A percentile compares a stretch with the other conserved stretches of the same genome.
These are phyloP conservation scores for Allophyes oxyacanthae DNA, from an alignment of 2,888 invertebrate species.

Conservation along the genomic window DNA sequence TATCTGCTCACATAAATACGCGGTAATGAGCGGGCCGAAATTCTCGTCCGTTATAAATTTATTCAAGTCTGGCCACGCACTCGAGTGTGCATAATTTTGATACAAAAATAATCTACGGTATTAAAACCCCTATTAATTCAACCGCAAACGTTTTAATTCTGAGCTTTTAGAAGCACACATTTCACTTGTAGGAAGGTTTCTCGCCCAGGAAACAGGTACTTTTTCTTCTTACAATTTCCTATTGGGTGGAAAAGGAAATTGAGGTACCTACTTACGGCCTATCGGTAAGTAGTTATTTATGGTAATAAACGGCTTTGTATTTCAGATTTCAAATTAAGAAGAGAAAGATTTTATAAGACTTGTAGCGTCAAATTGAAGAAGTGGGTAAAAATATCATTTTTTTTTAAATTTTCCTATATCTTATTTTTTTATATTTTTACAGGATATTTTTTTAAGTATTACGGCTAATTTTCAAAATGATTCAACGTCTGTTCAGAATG, in stretches of 20 bases:
- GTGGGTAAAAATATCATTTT: too few relatives aligned
- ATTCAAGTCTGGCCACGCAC: constrained; percentile 82
- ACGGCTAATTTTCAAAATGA: too few relatives aligned
- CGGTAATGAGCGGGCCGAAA: constrained; percentile 85
- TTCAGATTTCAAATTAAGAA: constrained; percentile 1
- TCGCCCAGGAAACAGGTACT: constrained; percentile 76
- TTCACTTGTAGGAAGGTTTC: constrained; percentile 51
- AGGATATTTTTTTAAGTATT: too few relatives aligned
- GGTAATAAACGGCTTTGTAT: constrained; percentile 1
- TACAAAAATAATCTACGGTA: constrained; percentile 87
- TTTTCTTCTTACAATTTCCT: constrained; percentile 77
- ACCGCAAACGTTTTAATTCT: constrained; percentile 61
- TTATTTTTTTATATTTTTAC: too few relatives aligned
- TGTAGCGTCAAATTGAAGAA: too few relatives aligned
- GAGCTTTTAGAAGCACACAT: constrained; percentile 51
- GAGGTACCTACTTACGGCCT: constrained; percentile 41
- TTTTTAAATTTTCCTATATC: too few relatives aligned
- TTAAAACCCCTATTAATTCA: constrained; percentile 81
- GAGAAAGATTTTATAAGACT: not conserved
- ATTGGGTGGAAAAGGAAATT: constrained; percentile 72
- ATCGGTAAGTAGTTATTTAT: constrained; percentile 23
- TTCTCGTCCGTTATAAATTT: constrained; percentile 86
- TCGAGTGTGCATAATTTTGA: constrained; percentile 88
- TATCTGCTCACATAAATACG: constrained; percentile 88
- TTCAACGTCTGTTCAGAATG: too few relatives aligned